These are phyloP conservation scores for Pristis pectinata DNA, from an alignment of 2,797 vertebrate genomes.

Conservation along the genomic window DNA sequence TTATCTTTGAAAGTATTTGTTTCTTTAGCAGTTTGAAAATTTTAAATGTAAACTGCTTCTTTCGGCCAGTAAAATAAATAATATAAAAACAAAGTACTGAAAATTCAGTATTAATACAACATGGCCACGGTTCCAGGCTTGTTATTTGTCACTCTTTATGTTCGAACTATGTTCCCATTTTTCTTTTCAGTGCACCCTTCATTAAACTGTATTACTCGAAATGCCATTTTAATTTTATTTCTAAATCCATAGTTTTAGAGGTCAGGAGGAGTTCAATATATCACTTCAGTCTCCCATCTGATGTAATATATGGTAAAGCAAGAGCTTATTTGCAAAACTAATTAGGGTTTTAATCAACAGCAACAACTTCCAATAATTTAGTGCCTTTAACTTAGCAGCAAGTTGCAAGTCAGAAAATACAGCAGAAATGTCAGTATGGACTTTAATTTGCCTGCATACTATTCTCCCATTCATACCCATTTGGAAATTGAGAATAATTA, in stretches of 20 bases:
- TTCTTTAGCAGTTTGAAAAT: background rate
- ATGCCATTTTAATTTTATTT: background rate
- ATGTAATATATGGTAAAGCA: background rate
- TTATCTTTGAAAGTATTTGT: background rate
- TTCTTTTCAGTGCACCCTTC: background rate
- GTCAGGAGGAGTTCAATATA: background rate
- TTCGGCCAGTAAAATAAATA: background rate
- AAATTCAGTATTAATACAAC: background rate
- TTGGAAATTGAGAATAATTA: background rate
- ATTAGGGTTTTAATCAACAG: background rate
- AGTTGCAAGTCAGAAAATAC: background rate
- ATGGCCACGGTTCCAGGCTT: background rate
- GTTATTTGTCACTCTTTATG: background rate
- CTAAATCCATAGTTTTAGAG: background rate
- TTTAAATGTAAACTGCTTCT: background rate
- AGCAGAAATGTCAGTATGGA: background rate
- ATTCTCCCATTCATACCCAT: background rate
- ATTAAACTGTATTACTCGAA: background rate
- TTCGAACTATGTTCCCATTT: background rate
- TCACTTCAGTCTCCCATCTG: background rate
- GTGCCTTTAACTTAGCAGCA: no score
- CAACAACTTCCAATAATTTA: no score
- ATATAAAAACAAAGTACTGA: background rate
- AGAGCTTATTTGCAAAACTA: background rate
- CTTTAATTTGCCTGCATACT: background rate